Conservation (phyloP, 2,888 invertebrate genomes). For the Macrostomum cliftonense region DNA sequence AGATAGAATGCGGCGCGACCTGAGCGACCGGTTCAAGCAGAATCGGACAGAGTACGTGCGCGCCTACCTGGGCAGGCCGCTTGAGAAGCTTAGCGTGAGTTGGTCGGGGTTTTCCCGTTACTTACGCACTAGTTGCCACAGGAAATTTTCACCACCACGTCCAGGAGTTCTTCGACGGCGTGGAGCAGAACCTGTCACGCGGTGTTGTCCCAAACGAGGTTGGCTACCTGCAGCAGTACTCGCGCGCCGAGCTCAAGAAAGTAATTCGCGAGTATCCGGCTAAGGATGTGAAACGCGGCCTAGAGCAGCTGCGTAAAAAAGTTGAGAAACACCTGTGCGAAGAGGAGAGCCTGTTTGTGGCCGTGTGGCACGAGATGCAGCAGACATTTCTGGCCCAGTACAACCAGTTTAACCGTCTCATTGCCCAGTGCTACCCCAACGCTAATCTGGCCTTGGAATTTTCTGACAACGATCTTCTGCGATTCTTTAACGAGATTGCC, state of each 20-base stretch:
- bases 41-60: conserved; percentile 75
- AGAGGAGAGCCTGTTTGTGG: conserved; percentile 57
- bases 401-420: no score
- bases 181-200: conserved; percentile 70
- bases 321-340: conserved; percentile 92
- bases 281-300: conserved; percentile 71
- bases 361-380: no score
- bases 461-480: no score
- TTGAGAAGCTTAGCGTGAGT: conserved; percentile 69
- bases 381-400: no score
- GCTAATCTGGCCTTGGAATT: no score
- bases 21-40: conserved; percentile 70
- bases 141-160: conserved; percentile 10
- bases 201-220: conserved; percentile 92
- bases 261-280: conserved; percentile 83
- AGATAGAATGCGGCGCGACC: conserved; percentile 68
- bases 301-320: conserved; percentile 77
- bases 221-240: conserved; percentile 86
- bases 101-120: not conserved
- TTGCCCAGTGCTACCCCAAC: no score
- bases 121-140: conserved; percentile 2
- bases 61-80: conserved; percentile 74
- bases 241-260: conserved; percentile 81
- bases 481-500: no score
- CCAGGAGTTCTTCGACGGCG: conserved; percentile 89